Evolutionary conservation across 2,113 vertebrate genomes (phyloP).

Genomic region (Thunnus thynnus): DNA sequence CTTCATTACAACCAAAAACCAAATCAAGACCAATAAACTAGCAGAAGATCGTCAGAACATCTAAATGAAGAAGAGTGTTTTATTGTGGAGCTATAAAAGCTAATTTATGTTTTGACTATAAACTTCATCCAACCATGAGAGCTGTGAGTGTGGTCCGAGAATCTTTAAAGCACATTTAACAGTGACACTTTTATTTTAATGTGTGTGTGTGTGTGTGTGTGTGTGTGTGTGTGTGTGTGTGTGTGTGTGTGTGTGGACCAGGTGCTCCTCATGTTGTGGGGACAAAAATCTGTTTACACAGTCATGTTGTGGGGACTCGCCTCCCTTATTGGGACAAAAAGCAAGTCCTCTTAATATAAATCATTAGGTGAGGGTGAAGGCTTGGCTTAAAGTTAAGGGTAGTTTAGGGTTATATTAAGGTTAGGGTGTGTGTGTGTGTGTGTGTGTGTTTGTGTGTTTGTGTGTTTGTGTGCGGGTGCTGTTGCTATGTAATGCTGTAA

Average conservation of each 20-base stretch:
- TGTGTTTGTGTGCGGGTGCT: not conserved
- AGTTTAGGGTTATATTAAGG: too few relatives aligned
- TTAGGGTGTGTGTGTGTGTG: too few relatives aligned
- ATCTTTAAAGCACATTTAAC: constrained; percentile 59
- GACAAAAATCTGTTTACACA: too few relatives aligned
- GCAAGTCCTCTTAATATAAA: too few relatives aligned
- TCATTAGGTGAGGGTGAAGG: too few relatives aligned
- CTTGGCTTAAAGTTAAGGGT: too few relatives aligned
- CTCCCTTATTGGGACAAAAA: too few relatives aligned
- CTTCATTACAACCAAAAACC: constrained; percentile 24
- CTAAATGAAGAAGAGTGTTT: constrained; percentile 48
- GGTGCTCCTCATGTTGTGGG: not conserved
- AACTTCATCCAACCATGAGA: constrained; percentile 56
- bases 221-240: not conserved
- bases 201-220: constrained; percentile 13
- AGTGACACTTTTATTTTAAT: constrained; percentile 39
- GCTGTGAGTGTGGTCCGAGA: constrained; percentile 68
- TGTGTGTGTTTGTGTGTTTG: too few relatives aligned
- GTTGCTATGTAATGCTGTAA: constrained; percentile 6
- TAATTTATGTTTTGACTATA: constrained; percentile 64
- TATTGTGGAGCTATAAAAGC: constrained; percentile 62
- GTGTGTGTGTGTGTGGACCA: too few relatives aligned
- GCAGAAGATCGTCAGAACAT: constrained; percentile 29
- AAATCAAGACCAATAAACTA: constrained; percentile 51
- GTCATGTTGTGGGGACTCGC: too few relatives aligned